Base-by-base conservation (phyloP, 37 sponge, comb jelly and placozoan species). In the Cladorhizidae sp. region DNA sequence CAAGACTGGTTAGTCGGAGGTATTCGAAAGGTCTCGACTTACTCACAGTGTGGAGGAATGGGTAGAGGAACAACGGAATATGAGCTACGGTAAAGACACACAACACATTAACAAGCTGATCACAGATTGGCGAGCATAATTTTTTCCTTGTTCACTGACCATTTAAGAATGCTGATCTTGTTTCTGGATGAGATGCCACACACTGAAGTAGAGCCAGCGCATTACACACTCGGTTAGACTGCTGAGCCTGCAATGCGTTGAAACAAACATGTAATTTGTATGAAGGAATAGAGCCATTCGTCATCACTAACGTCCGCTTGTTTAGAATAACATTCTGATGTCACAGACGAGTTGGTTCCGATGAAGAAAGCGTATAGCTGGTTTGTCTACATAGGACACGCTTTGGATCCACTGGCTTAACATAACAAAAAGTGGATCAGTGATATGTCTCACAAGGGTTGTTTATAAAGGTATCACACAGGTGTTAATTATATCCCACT, bases 221-320 rank as follows among this genome's bases (percentile, higher is more conserved):
- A 88, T 98, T 98, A 82, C 98, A 98, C 61, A 98, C 98, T 75
- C 98, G 83, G 74, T 98, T 98, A 43, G 96, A 95, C 74, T 98
- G 98, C 51, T 88, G 92, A 35, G 94, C 95, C 95, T 94, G 41
- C 22, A 55, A 78, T 1, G 15, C 49, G n/a, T n/a, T n/a, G n/a
- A n/a, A n/a, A n/a, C n/a, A n/a, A n/a, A n/a, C n/a, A n/a, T n/a
- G n/a, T n/a, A n/a, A n/a, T n/a, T n/a, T n/a, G n/a, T n/a, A n/a
- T n/a, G n/a, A n/a, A n/a, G n/a, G n/a, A n/a, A n/a, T n/a, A n/a
- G n/a, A n/a, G n/a, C n/a, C n/a, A n/a, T n/a, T n/a, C n/a, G n/a
- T n/a, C n/a, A n/a, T n/a, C n/a, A n/a, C n/a, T n/a, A n/a, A n/a
- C n/a, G n/a, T n/a, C n/a, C n/a, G n/a, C n/a, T n/a, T n/a, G n/a